Evolutionary conservation across 1,140 invertebrate species (phyloP).

Genomic region (Melipona quadrifasciata): DNA sequence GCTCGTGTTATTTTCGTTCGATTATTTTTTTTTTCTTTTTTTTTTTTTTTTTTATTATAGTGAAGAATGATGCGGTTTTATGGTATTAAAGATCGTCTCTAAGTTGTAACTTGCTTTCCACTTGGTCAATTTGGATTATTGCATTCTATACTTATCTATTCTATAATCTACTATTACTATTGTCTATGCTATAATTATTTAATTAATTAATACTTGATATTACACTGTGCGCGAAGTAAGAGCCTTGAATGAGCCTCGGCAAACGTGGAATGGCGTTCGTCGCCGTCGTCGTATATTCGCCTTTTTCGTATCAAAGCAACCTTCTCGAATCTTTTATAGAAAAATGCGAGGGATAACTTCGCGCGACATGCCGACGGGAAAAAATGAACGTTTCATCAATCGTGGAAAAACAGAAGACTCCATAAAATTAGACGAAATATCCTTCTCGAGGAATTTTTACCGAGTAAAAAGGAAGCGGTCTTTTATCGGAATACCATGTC

Average conservation of each 20-base stretch:
- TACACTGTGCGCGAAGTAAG: no score
- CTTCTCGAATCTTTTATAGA: constrained; percentile 15
- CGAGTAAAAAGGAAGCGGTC: not conserved
- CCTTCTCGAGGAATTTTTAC: not conserved
- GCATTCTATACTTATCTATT: no score
- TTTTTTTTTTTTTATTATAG: no score
- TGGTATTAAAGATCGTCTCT: no score
- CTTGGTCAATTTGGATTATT: no score
- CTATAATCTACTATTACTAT: no score
- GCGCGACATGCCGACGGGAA: not conserved
- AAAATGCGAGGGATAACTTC: constrained; percentile 2
- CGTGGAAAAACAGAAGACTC: not conserved
- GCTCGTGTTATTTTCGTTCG: not conserved
- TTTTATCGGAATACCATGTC: not conserved
- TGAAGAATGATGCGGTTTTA: no score
- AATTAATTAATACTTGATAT: no score
- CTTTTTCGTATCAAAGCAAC: constrained; percentile 2
- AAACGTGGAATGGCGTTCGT: not conserved
- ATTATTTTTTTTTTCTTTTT: no score
- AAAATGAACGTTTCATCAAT: constrained; percentile 16
- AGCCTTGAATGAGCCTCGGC: not conserved
- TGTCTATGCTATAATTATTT: no score
- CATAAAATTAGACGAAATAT: no score
- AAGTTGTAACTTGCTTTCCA: no score
- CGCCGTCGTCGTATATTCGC: not conserved